These are phyloP conservation scores for Uromys caudimaculatus DNA, from an alignment of 2,797 vertebrate species.

Conservation along the genomic window DNA sequence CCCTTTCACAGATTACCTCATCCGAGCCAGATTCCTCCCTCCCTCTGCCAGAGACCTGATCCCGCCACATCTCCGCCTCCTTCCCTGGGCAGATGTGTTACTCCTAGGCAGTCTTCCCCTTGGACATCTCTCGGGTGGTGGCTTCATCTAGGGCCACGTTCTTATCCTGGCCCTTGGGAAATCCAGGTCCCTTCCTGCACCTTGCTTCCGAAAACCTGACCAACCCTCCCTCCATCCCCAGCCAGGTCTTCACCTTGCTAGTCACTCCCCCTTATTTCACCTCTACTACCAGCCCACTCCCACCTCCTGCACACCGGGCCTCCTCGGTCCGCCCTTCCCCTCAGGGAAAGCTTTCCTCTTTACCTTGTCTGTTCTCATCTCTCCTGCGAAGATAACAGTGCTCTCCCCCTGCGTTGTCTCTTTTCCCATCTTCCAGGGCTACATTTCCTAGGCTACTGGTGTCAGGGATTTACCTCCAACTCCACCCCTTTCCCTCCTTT, in stretches of 20 bases:
- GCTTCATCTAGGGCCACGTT: conserved; percentile 59
- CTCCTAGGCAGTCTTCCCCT: conserved; percentile 73
- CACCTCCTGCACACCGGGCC: conserved; percentile 11
- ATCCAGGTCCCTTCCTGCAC: conserved; percentile 19
- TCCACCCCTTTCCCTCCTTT: conserved; percentile 63
- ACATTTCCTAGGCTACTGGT: conserved; percentile 47
- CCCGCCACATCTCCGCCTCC: conserved; percentile 81
- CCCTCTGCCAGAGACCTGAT: conserved; percentile 80
- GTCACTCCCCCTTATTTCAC: conserved; percentile 77
- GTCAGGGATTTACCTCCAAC: conserved; percentile 51
- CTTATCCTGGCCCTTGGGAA: conserved; percentile 10
- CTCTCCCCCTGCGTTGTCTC: not conserved
- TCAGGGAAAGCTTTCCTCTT: conserved; percentile 17
- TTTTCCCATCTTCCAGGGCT: conserved; percentile 43
- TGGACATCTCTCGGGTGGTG: conserved; percentile 66
- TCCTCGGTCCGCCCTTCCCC: not conserved
- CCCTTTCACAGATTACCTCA: conserved; percentile 83
- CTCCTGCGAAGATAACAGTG: conserved; percentile 62
- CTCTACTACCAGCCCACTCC: conserved; percentile 16
- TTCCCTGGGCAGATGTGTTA: conserved; percentile 79
- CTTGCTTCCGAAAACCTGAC: conserved; percentile 54
- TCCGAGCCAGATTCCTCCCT: conserved; percentile 81
- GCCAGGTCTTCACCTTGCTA: conserved; percentile 49
- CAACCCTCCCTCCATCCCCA: conserved; percentile 15
- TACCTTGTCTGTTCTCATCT: conserved; percentile 15